These are phyloP conservation scores for Emydocephalus ijimae DNA, from an alignment of 2,113 vertebrate genomes.

Conservation along the genomic window DNA sequence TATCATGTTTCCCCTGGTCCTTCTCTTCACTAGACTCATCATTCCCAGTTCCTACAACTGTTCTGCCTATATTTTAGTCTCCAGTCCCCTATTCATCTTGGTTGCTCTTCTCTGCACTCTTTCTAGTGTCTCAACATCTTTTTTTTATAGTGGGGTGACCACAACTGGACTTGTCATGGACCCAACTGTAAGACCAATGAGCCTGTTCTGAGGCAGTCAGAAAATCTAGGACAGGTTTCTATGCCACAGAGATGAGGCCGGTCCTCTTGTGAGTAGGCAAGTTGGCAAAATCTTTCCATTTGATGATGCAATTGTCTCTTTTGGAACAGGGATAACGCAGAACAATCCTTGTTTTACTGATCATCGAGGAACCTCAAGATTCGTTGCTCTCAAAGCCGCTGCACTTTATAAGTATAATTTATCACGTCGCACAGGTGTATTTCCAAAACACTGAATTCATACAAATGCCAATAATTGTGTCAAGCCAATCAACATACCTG, in stretches of 20 bases:
- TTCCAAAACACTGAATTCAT: background rate
- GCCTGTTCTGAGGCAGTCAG: background rate
- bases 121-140: no score
- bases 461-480: background rate
- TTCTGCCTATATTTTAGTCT: no score
- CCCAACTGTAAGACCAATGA: background rate
- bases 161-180: background rate
- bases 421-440: background rate
- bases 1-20: no score
- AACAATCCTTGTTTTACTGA: background rate
- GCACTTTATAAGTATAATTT: background rate
- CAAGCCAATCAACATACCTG: background rate
- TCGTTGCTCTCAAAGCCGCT: background rate
- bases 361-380: background rate
- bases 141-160: no score
- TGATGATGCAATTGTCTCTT: background rate
- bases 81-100: no score
- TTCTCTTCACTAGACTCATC: no score
- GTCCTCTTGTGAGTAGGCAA: background rate
- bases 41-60: no score
- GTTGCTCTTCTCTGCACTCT: no score
- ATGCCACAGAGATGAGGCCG: background rate
- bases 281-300: background rate
- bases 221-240: background rate
- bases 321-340: background rate